A percentile compares a stretch with the other conserved stretches of the same genome.
Evolutionary conservation across 2,888 invertebrate species (phyloP).

Genomic region (Tigriopus californicus): DNA sequence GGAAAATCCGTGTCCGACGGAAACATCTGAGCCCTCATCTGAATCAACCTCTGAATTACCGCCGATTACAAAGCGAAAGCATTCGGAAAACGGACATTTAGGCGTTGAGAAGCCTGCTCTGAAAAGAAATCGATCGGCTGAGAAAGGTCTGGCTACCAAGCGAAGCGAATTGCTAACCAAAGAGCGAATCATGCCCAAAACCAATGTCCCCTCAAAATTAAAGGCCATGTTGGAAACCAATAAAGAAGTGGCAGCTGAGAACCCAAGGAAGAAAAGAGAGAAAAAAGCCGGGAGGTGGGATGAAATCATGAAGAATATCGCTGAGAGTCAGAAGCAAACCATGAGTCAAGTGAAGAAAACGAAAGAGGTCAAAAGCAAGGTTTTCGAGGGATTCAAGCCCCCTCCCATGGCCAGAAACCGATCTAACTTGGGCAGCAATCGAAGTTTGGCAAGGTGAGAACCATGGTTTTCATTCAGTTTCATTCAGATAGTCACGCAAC

Average conservation of each 20-base stretch:
- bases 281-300: slow-evolving; percentile 15
- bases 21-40: neutral
- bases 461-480: too few relatives aligned
- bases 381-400: slow-evolving; percentile 3
- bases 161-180: slow-evolving; percentile 4
- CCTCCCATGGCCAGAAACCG: neutral
- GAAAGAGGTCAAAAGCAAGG: slow-evolving; percentile 14
- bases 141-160: slow-evolving; percentile 8
- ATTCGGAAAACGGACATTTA: too few relatives aligned
- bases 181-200: slow-evolving; percentile 2
- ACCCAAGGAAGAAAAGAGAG: slow-evolving; percentile 18
- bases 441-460: too few relatives aligned
- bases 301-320: slow-evolving; percentile 10
- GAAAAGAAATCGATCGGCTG: neutral
- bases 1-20: too few relatives aligned
- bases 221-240: slow-evolving; percentile 5
- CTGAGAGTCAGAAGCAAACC: neutral
- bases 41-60: too few relatives aligned
- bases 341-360: neutral
- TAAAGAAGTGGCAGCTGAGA: neutral
- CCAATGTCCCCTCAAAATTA: slow-evolving; percentile 5
- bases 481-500: too few relatives aligned
- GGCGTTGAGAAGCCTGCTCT: too few relatives aligned
- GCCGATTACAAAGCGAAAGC: too few relatives aligned
- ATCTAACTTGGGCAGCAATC: too few relatives aligned